Evolutionary conservation across 2,113 vertebrate species (phyloP), one percentile per base, ranked within the genome.

Genomic region (Podocnemis expansa): DNA sequence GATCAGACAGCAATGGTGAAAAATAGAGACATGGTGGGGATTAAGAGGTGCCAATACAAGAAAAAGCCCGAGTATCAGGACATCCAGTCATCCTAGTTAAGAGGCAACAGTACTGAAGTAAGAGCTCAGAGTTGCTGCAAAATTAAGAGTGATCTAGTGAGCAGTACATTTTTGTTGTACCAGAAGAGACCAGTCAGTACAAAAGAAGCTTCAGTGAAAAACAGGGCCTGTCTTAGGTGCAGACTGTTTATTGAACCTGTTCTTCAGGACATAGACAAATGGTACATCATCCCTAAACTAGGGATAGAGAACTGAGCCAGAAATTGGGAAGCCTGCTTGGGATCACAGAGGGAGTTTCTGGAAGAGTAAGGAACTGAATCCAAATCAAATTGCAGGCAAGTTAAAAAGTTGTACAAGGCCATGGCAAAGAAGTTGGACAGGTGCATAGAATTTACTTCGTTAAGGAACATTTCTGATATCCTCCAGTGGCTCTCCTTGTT

Each of bases 401-500:
- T 88, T 63, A 78, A 91, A 45, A 29, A 82, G 79, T 2, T 79
- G 25, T 31, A 5, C 22, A 21, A 55, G 54, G 78, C 5, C 11
- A 25, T n/a, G 5, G 21, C 13, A 93, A 91, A 91, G 47, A 91
- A 19, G 31, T 9, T 25, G 45, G 89, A 34, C 6, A 84, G 8
- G 3, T 80, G 11, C 3, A 43, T 63, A 55, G 21, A 60, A 5
- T 41, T 41, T 34, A 11, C 41, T 25, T 25, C 85, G 24, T 52
- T 60, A 67, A 2, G 19, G 52, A 0, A 0, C 31, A 82, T 14
- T 14, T 4, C 34, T 11, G 52, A 60, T 38, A 38, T 29, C 38
- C 75, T 8, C 17, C 47, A 4, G 3, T 1, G 5, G n/a, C 38
- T 93, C 54, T 45, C 70, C 38, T 22, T 55, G 8, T 19, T 88